Conservation (phyloP, 2,113 vertebrate species). For the Neolamprologus sp. region DNA sequence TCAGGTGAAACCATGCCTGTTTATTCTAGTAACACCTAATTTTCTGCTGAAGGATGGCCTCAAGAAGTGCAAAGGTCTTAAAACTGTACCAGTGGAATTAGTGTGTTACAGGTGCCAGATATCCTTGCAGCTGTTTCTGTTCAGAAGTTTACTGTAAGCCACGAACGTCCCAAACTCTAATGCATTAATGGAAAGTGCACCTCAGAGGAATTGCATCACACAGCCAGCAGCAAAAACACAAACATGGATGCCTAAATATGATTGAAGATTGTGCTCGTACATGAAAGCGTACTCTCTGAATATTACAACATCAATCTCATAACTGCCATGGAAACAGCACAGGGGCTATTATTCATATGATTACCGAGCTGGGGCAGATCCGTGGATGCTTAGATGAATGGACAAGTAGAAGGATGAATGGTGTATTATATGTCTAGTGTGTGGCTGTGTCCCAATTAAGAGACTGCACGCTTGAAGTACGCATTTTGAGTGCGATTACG, state of each 20-base stretch:
- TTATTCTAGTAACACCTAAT: neutral
- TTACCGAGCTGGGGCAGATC: too few species aligned
- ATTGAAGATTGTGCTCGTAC: neutral
- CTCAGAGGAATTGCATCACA: slow-evolving; percentile 1
- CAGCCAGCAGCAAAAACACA: neutral
- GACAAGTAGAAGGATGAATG: too few species aligned
- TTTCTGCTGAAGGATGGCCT: neutral
- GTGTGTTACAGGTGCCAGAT: neutral
- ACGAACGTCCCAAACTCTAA: neutral
- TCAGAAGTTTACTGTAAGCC: neutral
- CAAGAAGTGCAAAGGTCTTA: neutral
- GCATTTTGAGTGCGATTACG: too few species aligned
- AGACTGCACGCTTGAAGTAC: too few species aligned
- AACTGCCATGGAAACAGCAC: neutral
- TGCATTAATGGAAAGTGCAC: neutral
- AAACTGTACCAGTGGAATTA: neutral
- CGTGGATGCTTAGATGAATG: too few species aligned
- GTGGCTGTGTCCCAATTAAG: too few species aligned
- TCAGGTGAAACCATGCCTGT: neutral
- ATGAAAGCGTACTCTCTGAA: neutral
- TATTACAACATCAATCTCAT: slow-evolving; percentile 41
- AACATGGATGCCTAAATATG: neutral
- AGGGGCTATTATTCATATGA: neutral
- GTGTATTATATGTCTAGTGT: too few species aligned
- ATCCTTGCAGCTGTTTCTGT: neutral